phyloP scores from a whole-genome alignment of 2,113 vertebrate genomes.

The Irena cyanogastra region DNA sequence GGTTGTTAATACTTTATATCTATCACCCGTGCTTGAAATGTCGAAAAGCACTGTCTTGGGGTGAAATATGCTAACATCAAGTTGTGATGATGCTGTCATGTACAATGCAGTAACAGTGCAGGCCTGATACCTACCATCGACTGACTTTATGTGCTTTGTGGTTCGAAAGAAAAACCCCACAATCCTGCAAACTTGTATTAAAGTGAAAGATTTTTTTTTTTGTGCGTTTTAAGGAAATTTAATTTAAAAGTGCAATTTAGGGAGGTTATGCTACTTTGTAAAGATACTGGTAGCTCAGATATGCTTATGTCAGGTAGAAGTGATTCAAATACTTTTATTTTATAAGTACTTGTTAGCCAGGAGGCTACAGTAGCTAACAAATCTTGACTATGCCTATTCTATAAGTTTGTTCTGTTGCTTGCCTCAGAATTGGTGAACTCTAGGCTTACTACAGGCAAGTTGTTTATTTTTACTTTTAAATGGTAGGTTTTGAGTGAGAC shows the following conservation, averaged over 20 bases:
- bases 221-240: neutral
- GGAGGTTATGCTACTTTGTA: neutral
- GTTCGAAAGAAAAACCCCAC: neutral
- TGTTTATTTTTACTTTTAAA: neutral
- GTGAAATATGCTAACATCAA: neutral
- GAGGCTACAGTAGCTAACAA: neutral
- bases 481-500: neutral
- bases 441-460: neutral
- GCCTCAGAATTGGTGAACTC: neutral
- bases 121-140: rapidly evolving
- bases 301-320: neutral
- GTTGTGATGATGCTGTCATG: neutral
- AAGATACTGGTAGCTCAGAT: neutral
- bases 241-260: neutral
- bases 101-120: neutral
- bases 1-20: neutral
- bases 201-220: neutral
- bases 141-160: neutral
- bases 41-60: neutral
- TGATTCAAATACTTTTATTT: neutral
- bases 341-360: neutral
- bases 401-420: neutral
- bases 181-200: neutral
- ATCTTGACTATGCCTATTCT: neutral
- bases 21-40: neutral